phyloP scores from a whole-genome alignment of 2,113 vertebrate species.

The Numida meleagris region DNA sequence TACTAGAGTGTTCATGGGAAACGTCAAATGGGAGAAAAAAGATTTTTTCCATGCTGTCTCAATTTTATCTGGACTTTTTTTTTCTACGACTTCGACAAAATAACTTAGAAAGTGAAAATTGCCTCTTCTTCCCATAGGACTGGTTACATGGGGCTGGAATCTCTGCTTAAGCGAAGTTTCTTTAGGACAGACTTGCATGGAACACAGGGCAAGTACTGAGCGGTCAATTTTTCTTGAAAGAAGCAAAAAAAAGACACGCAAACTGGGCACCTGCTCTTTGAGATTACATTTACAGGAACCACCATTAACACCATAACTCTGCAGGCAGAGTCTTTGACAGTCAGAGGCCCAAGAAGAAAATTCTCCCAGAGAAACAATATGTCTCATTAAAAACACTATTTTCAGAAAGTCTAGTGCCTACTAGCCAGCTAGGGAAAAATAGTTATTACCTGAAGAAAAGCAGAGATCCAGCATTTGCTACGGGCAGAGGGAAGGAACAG shows the following conservation, averaged over 20 bases:
- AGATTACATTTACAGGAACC: not conserved
- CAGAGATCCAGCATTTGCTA: not conserved
- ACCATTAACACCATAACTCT: not conserved
- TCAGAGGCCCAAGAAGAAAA: not conserved
- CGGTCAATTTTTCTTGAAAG: not conserved
- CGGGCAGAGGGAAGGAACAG: not conserved
- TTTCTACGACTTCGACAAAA: not conserved
- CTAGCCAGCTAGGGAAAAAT: not conserved
- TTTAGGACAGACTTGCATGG: not conserved
- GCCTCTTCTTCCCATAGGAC: not conserved
- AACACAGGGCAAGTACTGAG: not conserved
- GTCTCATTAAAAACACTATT: not conserved
- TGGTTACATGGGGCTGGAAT: not conserved
- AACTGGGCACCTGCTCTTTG: not conserved
- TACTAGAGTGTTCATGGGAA: slow-evolving; percentile 5
- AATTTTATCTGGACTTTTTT: not conserved
- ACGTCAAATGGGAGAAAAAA: not conserved
- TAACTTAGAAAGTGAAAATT: not conserved
- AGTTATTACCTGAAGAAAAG: not conserved
- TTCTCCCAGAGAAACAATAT: not conserved
- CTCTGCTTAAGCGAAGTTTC: not conserved
- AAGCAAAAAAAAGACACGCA: not conserved
- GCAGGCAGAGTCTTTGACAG: not conserved
- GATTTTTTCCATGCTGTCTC: not conserved
- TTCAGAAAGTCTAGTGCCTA: not conserved